phyloP scores from a whole-genome alignment of 2,113 vertebrate genomes.

The Cochlearius cochlearius region DNA sequence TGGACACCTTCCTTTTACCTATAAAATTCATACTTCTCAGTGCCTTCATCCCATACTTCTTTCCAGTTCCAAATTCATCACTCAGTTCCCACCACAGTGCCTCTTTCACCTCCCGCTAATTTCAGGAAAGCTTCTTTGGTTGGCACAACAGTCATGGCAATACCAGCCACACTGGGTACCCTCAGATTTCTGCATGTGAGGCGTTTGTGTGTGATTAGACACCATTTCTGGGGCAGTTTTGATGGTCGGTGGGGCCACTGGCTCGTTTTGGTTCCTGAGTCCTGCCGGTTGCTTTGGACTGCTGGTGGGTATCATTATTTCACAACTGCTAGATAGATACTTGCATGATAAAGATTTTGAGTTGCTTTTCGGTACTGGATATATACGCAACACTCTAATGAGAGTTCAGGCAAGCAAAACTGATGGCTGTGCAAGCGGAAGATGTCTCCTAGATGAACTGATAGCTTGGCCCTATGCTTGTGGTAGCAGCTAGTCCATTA shows the following conservation, averaged over 20 bases:
- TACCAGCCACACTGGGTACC: accelerated
- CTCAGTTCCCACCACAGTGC: not conserved
- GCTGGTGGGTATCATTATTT: not conserved
- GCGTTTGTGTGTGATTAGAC: accelerated
- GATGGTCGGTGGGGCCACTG: not conserved
- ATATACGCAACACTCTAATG: not conserved
- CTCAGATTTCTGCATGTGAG: not conserved
- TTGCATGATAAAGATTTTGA: not conserved
- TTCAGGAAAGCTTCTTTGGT: not conserved
- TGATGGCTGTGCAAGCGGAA: not conserved
- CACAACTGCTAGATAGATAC: not conserved
- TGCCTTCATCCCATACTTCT: not conserved
- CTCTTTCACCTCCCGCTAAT: not conserved
- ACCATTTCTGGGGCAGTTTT: not conserved
- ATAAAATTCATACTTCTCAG: not conserved
- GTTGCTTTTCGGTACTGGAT: not conserved
- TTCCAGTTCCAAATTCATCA: not conserved
- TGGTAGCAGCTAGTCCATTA: not conserved
- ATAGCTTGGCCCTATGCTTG: not conserved
- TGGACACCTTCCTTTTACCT: not conserved
- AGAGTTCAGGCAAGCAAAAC: not conserved
- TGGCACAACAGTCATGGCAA: not conserved
- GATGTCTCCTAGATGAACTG: not conserved
- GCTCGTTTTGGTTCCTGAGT: not conserved
- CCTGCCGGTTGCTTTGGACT: not conserved